Evolutionary conservation across 2,113 vertebrate species (phyloP), one percentile per base, ranked within the genome.

Genomic region (Phylloscopus whistleri): DNA sequence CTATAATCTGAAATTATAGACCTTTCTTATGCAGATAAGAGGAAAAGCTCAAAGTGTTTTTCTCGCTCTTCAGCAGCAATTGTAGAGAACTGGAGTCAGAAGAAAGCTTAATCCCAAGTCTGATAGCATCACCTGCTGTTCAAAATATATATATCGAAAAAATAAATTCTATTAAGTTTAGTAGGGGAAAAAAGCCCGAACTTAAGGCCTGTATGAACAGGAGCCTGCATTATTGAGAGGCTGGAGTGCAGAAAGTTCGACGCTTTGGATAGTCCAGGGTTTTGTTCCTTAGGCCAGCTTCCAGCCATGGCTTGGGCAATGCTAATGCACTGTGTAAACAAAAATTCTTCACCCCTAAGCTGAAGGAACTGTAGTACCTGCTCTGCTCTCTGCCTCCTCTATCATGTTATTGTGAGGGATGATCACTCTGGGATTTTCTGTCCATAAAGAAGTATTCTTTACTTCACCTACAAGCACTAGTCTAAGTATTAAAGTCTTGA

Each of bases 51-150:
- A 30, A 28, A 7, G 7, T 8, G 26, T 43, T 58, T 62, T 64
- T 14, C 15, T 69, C 15, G 4, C 15, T 31, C 53, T 64, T 22
- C 56, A 60, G 21, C 11, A n/a, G 4, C 17, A 35, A 26, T 4
- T 26, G n/a, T 5, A 30, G 12, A 35, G 15, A 12, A 13, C 5
- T 27, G 30, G 30, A 46, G 22, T 37, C 55, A 39, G 41, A 13
- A 44, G 23, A 28, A 3, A 27, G 37, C 44, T 55, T 35, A 19
- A 86, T 94, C 59, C 44, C 89, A 97, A 59, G 86, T 97, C 97
- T 93, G 97, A 52, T 19, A 96, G 95, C 96, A 96, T 97, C 98
- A 97, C 93, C 98, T 98, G 92, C 93, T 97, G 98, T 52, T 94
- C 18, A 76, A 83, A 74, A 69, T 7, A 60, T 13, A 31, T 46